These are phyloP conservation scores for Antitype chi DNA, from an alignment of 2,888 invertebrate genomes.

Conservation along the genomic window DNA sequence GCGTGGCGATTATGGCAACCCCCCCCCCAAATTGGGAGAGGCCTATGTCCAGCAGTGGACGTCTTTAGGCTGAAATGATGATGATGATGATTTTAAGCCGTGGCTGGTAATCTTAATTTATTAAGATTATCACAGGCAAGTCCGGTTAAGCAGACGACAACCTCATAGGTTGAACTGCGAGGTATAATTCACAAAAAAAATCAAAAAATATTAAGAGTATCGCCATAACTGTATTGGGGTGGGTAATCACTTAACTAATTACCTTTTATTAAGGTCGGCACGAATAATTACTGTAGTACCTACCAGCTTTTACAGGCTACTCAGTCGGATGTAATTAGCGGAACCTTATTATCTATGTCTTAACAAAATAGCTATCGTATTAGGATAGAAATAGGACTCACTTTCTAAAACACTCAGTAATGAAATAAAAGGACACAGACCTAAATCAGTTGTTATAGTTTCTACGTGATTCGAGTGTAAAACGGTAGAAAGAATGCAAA, in stretches of 20 bases:
- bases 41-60: no score
- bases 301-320: constrained; percentile 6
- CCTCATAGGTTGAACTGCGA: no score
- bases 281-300: background rate
- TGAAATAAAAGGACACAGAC: constrained; percentile 49
- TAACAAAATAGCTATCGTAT: background rate
- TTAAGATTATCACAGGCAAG: no score
- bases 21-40: no score
- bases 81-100: no score
- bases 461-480: constrained; percentile 44
- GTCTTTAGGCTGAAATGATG: no score
- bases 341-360: constrained; percentile 4
- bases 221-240: constrained; percentile 10
- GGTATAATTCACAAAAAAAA: no score
- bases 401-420: constrained; percentile 37
- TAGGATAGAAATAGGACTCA: constrained; percentile 7
- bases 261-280: constrained; percentile 12
- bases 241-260: constrained; percentile 32
- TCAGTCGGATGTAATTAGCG: constrained; percentile 17
- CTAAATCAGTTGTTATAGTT: constrained; percentile 60
- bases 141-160: no score
- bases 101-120: no score
- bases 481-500: constrained; percentile 51
- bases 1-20: no score
- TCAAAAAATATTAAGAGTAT: no score